Conservation (phyloP, 2,113 vertebrate species). For the Limanda limanda region DNA sequence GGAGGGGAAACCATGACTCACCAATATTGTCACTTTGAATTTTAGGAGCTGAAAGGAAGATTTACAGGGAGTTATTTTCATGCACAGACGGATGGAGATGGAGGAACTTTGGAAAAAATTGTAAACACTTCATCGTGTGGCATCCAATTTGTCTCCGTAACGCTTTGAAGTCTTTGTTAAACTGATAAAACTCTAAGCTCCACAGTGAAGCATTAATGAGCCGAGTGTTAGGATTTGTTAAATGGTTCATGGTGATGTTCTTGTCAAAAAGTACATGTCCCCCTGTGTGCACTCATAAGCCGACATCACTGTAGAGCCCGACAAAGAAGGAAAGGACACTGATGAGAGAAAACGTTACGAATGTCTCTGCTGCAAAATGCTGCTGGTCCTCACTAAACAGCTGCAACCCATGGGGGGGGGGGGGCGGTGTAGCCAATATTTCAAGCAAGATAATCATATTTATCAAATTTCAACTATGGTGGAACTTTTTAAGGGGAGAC, state of each 20-base stretch:
- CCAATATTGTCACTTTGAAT: constrained; percentile 42
- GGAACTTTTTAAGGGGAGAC: background rate
- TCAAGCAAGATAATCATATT: too few relatives aligned
- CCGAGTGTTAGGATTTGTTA: too few relatives aligned
- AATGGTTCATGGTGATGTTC: too few relatives aligned
- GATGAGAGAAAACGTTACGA: background rate
- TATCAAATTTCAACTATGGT: too few relatives aligned
- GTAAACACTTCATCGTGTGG: background rate
- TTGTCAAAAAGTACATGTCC: too few relatives aligned
- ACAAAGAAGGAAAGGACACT: background rate
- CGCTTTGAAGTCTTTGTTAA: background rate
- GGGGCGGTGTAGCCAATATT: too few relatives aligned
- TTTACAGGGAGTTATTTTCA: background rate
- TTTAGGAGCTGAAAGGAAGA: constrained; percentile 22
- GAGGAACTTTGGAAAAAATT: background rate
- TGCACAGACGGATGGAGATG: background rate
- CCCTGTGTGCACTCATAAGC: too few relatives aligned
- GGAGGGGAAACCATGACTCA: constrained; percentile 43
- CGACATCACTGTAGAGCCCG: background rate
- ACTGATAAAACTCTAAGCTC: too few relatives aligned
- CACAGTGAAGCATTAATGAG: too few relatives aligned
- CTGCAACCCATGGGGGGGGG: background rate
- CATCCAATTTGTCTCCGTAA: background rate
- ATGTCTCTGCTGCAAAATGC: too few relatives aligned
- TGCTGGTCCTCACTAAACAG: background rate